phyloP scores from a whole-genome alignment of 2,797 vertebrate species.

The Rhynchotus rufescens region DNA sequence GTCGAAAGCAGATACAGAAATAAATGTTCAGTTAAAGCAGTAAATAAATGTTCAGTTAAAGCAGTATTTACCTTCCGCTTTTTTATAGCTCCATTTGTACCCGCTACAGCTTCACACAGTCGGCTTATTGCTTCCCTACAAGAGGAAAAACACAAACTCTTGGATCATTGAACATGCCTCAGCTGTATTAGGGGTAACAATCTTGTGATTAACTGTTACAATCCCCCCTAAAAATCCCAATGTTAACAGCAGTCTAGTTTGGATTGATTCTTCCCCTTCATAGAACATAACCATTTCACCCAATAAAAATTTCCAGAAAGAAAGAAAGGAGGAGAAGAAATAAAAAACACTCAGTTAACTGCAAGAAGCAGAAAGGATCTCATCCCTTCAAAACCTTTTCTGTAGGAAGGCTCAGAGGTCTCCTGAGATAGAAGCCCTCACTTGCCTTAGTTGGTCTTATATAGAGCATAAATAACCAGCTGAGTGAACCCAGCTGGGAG shows the following conservation, averaged over 20 bases:
- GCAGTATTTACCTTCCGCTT: conserved; percentile 86
- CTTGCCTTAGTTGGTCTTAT: not conserved
- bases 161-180: conserved; percentile 49
- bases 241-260: not conserved
- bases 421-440: not conserved
- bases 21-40: not conserved
- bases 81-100: conserved; percentile 84
- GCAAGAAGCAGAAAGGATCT: not conserved
- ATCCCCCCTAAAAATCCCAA: not conserved
- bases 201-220: conserved; percentile 28
- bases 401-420: not conserved
- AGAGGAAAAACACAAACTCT: conserved; percentile 38
- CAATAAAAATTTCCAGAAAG: not conserved
- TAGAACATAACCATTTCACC: not conserved
- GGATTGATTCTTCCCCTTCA: not conserved
- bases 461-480: not conserved
- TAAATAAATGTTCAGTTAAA: conserved; percentile 1
- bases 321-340: not conserved
- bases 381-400: not conserved
- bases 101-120: conserved; percentile 87
- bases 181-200: conserved; percentile 15
- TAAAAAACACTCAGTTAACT: not conserved
- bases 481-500: not conserved
- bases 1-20: not conserved
- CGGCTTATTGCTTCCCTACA: conserved; percentile 93